Base-by-base conservation (phyloP, 2,888 invertebrate species). In the Idaea straminata region DNA sequence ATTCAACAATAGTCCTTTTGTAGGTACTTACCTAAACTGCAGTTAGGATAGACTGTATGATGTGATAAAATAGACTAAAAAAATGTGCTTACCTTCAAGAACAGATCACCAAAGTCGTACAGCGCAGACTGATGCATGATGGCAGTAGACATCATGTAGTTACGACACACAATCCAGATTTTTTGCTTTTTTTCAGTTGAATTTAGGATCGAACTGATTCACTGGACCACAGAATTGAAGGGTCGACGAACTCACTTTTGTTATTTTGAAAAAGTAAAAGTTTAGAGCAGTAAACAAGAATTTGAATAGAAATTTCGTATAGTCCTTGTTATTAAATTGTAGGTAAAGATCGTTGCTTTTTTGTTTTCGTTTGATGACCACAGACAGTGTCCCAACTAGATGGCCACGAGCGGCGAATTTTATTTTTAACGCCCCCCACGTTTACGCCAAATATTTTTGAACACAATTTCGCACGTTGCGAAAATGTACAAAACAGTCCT, bases 101-200 rank as follows among this genome's bases (percentile, higher is more conserved):
- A 92, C 89, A 95, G 94, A 89, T 96, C 96, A 93, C 95, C 95
- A 93, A 96, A 95, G 83, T 96, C 96, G 92, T 95, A 96, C 93
- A 95, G 94, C 84, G 95, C 94, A 91, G 95, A 94, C 91, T 94
- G 95, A 91, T 95, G 95, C 96, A 96, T 96, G 89, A 96, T 95
- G 88, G 95, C 96, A 79, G 96, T 95, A 92, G 96, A 96, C 96
- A 96, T 96, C 85, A 88, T 94, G 91, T 84, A 83, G 85, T 78
- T 82, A 88, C 83, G 84, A 77, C 91, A 90, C 90, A 90, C 85
- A 86, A 87, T 92, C 91, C 92, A 91, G 88, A 83, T 79, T 87
- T 82, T 82, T 73, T 78, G 77, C 74, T 82, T 74, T 83, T 83
- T 81, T 81, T 77, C 72, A 80, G 78, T 80, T 82, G 74, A 80